These are phyloP conservation scores for Vultur gryphus DNA, from an alignment of 2,797 vertebrate species.

Conservation along the genomic window DNA sequence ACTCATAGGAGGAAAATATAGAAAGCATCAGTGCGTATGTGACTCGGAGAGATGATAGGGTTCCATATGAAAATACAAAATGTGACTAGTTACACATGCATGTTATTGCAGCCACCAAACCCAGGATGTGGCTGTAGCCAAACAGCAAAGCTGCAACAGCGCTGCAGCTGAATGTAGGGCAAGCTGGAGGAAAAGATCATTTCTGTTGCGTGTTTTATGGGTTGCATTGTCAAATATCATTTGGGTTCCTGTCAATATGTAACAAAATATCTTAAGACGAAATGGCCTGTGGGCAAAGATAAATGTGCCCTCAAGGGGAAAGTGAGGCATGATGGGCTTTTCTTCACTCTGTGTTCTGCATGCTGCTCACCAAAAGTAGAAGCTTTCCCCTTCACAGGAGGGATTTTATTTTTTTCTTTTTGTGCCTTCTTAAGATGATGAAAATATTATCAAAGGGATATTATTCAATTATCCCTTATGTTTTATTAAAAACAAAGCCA, in stretches of 20 bases:
- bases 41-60: background rate
- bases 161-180: background rate
- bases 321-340: background rate
- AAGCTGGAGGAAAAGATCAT: background rate
- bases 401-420: background rate
- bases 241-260: constrained; percentile 21
- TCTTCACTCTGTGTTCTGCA: background rate
- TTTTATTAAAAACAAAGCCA: background rate
- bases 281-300: background rate
- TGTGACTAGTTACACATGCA: accelerated
- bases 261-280: background rate
- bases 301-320: constrained; percentile 12
- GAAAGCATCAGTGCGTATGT: accelerated
- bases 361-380: background rate
- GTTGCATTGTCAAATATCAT: constrained; percentile 4
- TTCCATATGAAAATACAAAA: background rate
- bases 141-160: background rate
- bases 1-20: background rate
- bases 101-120: background rate
- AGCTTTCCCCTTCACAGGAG: background rate
- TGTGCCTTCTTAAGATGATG: background rate
- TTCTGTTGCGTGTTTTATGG: background rate
- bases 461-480: background rate
- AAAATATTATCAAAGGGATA: background rate
- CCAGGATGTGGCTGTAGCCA: background rate